phyloP scores from a whole-genome alignment of 2,797 vertebrate species.

The Enteromius argenteus region DNA sequence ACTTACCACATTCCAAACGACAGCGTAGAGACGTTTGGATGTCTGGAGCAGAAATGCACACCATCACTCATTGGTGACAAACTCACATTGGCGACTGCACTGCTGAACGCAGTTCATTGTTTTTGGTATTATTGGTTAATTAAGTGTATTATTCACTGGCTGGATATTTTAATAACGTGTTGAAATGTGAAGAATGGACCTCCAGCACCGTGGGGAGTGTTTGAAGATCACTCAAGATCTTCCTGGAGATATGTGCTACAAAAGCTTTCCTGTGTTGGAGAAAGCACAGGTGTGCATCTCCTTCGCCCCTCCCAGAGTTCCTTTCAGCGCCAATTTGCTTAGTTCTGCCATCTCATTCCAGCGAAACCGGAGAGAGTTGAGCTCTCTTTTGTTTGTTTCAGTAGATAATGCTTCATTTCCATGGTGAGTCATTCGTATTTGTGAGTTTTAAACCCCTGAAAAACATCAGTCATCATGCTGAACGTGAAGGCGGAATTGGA shows the following conservation, averaged over 20 bases:
- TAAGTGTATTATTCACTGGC: constrained; percentile 17
- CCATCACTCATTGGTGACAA: constrained; percentile 23
- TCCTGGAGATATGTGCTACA: background rate
- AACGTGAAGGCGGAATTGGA: background rate
- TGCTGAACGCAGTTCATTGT: background rate
- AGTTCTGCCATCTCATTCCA: constrained; percentile 22
- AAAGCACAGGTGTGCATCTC: constrained; percentile 35
- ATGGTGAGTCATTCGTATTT: constrained; percentile 15
- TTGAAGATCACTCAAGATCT: constrained; percentile 35
- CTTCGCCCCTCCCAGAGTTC: constrained; percentile 1
- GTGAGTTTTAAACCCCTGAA: background rate
- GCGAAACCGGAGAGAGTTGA: constrained; percentile 3
- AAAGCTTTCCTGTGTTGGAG: constrained; percentile 28
- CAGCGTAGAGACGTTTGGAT: background rate
- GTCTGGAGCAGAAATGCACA: background rate
- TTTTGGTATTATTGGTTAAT: background rate
- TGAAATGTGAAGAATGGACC: constrained; percentile 39
- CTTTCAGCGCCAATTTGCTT: constrained; percentile 9
- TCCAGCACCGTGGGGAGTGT: constrained; percentile 9
- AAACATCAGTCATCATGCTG: background rate
- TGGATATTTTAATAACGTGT: constrained; percentile 21
- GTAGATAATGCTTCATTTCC: constrained; percentile 26
- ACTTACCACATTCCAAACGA: constrained; percentile 12
- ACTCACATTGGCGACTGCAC: background rate
- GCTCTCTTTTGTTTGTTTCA: constrained; percentile 8